Percentiles rank a stretch among this genome's conserved stretches.
phyloP scores from a whole-genome alignment of 2,797 vertebrate genomes.

The Propithecus deckenii region DNA sequence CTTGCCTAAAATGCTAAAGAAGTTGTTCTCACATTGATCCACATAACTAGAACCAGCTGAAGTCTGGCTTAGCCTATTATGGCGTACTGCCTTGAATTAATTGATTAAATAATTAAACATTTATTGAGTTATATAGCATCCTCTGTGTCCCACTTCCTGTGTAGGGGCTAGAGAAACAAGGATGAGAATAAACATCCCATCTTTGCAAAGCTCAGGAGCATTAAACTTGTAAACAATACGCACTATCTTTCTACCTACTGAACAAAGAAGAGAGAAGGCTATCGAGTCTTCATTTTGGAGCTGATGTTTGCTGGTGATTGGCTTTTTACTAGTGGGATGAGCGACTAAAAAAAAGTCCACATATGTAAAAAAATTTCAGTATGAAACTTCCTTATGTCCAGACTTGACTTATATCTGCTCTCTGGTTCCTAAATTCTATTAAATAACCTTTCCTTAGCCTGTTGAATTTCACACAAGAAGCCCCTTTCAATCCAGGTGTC shows the following conservation, averaged over 20 bases:
- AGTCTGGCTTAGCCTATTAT: neutral
- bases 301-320: neutral
- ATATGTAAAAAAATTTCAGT: neutral
- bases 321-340: neutral
- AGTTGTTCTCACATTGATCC: neutral
- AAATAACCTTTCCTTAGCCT: neutral
- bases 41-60: neutral
- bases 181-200: neutral
- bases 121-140: neutral
- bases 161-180: neutral
- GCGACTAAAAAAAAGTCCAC: neutral
- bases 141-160: neutral
- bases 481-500: neutral
- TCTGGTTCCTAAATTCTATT: constrained; percentile 1
- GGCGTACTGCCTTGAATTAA: neutral
- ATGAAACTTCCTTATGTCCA: neutral
- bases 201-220: neutral
- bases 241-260: neutral
- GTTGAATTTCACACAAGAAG: neutral
- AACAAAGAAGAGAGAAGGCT: neutral
- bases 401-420: neutral
- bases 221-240: neutral
- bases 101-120: constrained; percentile 41
- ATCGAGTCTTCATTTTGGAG: neutral
- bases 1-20: constrained; percentile 11